Conservation (phyloP, 2,113 vertebrate genomes). For the Chlamydotis undulata region DNA sequence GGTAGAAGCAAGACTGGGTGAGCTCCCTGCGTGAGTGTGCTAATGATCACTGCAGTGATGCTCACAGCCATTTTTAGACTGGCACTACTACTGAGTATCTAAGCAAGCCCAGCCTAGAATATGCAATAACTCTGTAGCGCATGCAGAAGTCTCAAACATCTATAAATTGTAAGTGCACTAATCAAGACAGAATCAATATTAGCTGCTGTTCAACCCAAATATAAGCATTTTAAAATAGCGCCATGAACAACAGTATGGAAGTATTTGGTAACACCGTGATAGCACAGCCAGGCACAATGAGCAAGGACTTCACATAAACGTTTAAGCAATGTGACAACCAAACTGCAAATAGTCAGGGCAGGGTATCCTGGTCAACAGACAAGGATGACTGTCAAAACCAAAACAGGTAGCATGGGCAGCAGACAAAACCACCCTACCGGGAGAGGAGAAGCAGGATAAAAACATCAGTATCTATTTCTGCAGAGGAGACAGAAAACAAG, state of each 20-base stretch:
- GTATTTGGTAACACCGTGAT: background rate
- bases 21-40: background rate
- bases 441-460: background rate
- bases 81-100: background rate
- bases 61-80: background rate
- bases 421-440: background rate
- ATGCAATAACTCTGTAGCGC: fast-evolving
- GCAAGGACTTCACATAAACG: background rate
- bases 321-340: background rate
- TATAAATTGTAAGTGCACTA: background rate
- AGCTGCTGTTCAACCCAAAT: background rate
- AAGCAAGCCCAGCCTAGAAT: background rate
- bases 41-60: background rate
- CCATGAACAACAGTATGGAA: background rate
- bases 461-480: background rate
- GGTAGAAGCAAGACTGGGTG: background rate
- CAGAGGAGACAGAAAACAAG: background rate
- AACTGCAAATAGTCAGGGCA: background rate
- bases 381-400: background rate
- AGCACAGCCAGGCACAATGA: background rate
- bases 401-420: background rate
- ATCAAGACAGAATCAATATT: background rate
- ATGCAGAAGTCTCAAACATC: background rate
- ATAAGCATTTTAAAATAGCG: background rate
- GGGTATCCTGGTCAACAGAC: background rate